Percentiles rank a stretch among this genome's conserved stretches.
Evolutionary conservation across 2,113 vertebrate species (phyloP).

Genomic region (Ibidorhyncha struthersii): DNA sequence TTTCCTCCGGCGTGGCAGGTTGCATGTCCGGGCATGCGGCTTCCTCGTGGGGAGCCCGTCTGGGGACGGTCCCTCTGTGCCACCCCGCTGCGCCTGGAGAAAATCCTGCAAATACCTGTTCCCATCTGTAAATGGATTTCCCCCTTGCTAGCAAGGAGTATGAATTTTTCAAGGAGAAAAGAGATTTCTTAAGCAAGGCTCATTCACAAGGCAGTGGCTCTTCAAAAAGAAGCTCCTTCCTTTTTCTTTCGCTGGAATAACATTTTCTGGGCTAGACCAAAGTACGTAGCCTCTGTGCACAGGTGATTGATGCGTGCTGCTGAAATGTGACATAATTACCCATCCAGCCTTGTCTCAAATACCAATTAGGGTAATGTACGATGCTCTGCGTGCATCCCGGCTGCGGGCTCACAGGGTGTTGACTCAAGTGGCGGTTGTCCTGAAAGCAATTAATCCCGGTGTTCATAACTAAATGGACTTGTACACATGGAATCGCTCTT

Average conservation of each 20-base stretch:
- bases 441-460: background rate
- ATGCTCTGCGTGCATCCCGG: background rate
- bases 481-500: rapidly evolving
- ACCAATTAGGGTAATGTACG: background rate
- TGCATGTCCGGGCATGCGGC: rapidly evolving
- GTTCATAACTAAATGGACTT: background rate
- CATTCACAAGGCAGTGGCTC: background rate
- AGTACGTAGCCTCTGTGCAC: background rate
- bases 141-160: background rate
- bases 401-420: background rate
- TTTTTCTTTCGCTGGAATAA: background rate
- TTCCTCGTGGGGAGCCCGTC: no score
- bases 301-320: background rate
- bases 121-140: background rate
- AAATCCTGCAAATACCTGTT: background rate
- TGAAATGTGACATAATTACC: background rate
- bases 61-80: background rate
- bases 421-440: background rate
- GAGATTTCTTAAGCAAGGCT: background rate
- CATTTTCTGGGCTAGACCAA: background rate
- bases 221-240: background rate
- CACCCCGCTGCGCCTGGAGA: rapidly evolving
- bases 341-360: background rate
- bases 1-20: rapidly evolving
- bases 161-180: background rate